These are phyloP conservation scores for Ostrea denselamellosa DNA, from an alignment of 1,140 invertebrate species.

Conservation along the genomic window DNA sequence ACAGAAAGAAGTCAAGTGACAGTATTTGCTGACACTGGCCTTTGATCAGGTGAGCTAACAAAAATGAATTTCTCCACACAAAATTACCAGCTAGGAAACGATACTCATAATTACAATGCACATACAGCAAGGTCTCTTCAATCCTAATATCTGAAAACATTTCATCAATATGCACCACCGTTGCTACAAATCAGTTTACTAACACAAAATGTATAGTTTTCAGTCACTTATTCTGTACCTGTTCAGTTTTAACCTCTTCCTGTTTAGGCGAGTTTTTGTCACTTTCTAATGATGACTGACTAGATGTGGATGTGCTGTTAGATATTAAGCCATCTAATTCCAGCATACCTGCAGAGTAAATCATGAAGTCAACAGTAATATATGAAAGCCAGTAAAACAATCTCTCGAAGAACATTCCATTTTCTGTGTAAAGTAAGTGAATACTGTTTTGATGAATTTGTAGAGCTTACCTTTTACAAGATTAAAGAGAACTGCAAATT, in stretches of 20 bases:
- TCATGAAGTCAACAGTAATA: neutral
- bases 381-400: neutral
- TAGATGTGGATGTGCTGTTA: slow-evolving; percentile 35
- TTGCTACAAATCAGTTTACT: neutral
- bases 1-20: no score
- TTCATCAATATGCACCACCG: no score
- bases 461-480: slow-evolving; percentile 54
- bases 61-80: no score
- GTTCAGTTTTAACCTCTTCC: neutral
- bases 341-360: slow-evolving; percentile 42
- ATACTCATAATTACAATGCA: no score
- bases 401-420: no score
- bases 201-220: neutral
- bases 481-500: slow-evolving; percentile 55
- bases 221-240: neutral
- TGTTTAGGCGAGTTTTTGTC: slow-evolving; percentile 28
- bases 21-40: no score
- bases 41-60: no score
- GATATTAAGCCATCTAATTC: slow-evolving; percentile 38
- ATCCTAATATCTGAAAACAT: no score
- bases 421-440: no score
- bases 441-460: no score
- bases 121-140: no score
- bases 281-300: slow-evolving; percentile 10
- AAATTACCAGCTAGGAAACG: no score